phyloP scores from a whole-genome alignment of 2,113 vertebrate species.

The Ammodytes dubius region DNA sequence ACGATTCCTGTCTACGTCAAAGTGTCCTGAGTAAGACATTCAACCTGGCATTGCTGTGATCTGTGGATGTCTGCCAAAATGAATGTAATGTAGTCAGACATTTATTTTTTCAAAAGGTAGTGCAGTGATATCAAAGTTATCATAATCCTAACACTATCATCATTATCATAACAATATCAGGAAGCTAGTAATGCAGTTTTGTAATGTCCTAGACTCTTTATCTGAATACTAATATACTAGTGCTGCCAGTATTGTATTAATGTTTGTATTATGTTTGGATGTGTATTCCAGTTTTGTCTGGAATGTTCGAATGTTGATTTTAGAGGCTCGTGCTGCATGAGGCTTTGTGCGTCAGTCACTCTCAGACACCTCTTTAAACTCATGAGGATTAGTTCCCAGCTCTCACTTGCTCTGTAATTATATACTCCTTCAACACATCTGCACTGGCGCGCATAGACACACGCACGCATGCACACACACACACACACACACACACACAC shows the following conservation, averaged over 20 bases:
- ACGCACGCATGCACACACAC: neutral
- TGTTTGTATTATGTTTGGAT: constrained; percentile 5
- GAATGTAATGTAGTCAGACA: neutral
- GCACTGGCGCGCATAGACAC: constrained; percentile 37
- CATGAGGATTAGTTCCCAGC: constrained; percentile 71
- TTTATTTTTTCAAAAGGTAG: neutral
- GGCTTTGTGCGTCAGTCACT: constrained; percentile 70
- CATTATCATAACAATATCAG: neutral
- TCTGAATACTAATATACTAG: neutral
- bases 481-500: constrained; percentile 12
- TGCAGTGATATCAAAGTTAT: neutral
- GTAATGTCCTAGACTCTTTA: neutral
- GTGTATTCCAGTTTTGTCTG: constrained; percentile 17
- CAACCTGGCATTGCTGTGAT: neutral
- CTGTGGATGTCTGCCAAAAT: too few species aligned
- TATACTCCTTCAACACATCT: constrained; percentile 72
- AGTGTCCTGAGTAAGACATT: neutral
- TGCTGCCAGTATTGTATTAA: neutral
- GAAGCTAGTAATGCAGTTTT: neutral
- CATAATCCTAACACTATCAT: neutral
- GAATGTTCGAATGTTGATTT: constrained; percentile 44
- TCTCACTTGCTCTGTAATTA: constrained; percentile 77
- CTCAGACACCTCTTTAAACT: constrained; percentile 72
- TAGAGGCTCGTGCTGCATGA: constrained; percentile 32
- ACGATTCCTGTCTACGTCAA: neutral